Conservation (phyloP, 2,113 vertebrate genomes). For the Zingel zingel region DNA sequence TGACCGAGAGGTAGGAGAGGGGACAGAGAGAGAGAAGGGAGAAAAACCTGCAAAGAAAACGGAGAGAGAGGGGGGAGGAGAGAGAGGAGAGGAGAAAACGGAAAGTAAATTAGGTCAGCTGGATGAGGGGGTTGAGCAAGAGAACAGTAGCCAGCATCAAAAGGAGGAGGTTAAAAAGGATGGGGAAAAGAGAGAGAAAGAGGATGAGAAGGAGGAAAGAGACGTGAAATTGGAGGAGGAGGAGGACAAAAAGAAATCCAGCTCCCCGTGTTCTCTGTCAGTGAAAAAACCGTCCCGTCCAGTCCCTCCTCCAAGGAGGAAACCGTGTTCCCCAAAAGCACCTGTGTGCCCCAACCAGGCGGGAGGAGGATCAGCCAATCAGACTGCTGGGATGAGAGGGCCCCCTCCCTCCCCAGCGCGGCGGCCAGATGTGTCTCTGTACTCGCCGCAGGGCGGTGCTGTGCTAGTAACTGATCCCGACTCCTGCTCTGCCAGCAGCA, state of each 20-base stretch:
- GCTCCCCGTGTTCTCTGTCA: background rate
- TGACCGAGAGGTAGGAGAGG: conserved; percentile 44
- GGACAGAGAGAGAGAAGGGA: conserved; percentile 62
- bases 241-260: conserved; percentile 39
- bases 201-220: conserved; percentile 47
- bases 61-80: conserved; percentile 45
- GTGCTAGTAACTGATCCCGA: conserved; percentile 83
- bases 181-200: conserved; percentile 13
- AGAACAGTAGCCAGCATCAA: conserved; percentile 16
- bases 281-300: conserved; percentile 76
- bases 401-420: conserved; percentile 10
- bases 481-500: conserved; percentile 93
- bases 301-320: conserved; percentile 88
- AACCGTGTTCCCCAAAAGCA: conserved; percentile 30
- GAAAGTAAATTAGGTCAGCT: conserved; percentile 49
- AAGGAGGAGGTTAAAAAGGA: conserved; percentile 25
- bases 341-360: conserved; percentile 24
- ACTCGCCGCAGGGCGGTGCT: conserved; percentile 80
- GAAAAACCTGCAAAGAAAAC: conserved; percentile 48
- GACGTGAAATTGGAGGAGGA: conserved; percentile 43
- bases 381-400: conserved; percentile 29
- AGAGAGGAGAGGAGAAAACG: conserved; percentile 38
- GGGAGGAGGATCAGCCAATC: conserved; percentile 36
- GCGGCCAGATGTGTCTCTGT: conserved; percentile 83
- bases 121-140: conserved; percentile 15